These are phyloP conservation scores for Platysteira castanea DNA, from an alignment of 2,113 vertebrate genomes.

Conservation along the genomic window DNA sequence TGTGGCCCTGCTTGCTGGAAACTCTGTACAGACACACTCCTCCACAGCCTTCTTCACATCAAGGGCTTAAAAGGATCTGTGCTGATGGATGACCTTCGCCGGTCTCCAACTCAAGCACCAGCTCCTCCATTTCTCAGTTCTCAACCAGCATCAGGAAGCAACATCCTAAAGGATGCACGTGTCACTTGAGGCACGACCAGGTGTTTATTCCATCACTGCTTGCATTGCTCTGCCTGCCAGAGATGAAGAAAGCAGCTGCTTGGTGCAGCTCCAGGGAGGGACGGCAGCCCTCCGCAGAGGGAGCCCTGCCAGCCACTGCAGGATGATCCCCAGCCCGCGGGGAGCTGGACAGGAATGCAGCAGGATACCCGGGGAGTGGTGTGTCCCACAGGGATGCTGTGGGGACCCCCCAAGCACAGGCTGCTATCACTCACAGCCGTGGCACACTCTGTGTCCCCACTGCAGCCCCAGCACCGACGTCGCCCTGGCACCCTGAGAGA, in stretches of 20 bases:
- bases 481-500: background rate
- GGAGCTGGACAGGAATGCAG: background rate
- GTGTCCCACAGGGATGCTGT: background rate
- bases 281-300: background rate
- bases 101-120: background rate
- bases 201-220: background rate
- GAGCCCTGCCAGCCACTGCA: background rate
- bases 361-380: rapidly evolving
- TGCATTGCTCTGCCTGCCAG: background rate
- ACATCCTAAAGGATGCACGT: background rate
- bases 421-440: background rate
- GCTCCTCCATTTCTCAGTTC: background rate
- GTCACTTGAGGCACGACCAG: background rate
- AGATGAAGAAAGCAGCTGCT: background rate
- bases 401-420: background rate
- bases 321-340: background rate
- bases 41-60: background rate
- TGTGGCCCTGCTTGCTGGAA: background rate
- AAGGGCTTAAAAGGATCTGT: rapidly evolving
- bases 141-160: background rate
- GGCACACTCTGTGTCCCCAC: background rate
- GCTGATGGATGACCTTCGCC: background rate
- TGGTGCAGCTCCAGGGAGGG: background rate
- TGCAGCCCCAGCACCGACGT: background rate
- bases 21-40: background rate